Conservation (phyloP, 2,113 vertebrate species). For the Dipodomys spectabilis region DNA sequence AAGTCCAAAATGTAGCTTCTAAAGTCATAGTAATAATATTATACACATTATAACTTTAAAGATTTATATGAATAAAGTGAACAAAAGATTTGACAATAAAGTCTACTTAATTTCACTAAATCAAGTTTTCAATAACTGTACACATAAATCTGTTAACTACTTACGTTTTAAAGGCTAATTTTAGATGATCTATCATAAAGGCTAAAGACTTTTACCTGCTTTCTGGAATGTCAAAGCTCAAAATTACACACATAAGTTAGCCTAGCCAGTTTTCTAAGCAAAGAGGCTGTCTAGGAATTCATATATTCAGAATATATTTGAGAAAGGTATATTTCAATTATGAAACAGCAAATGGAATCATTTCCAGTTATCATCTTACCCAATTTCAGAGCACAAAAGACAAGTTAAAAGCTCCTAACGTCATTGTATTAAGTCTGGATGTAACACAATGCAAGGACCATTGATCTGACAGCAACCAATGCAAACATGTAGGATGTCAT, state of each 20-base stretch:
- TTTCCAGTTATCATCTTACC: conserved; percentile 40
- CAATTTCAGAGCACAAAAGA: conserved; percentile 52
- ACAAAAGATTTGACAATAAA: conserved; percentile 58
- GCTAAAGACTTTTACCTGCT: conserved; percentile 43
- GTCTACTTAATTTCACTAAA: conserved; percentile 60
- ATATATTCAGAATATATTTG: conserved; percentile 49
- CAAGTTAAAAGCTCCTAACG: not conserved
- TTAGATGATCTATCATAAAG: conserved; percentile 58
- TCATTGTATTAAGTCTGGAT: not conserved
- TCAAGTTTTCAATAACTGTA: conserved; percentile 58
- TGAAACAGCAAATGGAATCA: conserved; percentile 56
- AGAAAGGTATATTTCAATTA: conserved; percentile 63
- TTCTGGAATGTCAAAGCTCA: conserved; percentile 70
- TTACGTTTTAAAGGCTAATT: conserved; percentile 61
- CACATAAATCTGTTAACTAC: conserved; percentile 64
- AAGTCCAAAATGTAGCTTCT: conserved; percentile 42
- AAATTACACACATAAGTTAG: conserved; percentile 60
- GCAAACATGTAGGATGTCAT: conserved; percentile 43
- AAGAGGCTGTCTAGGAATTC: conserved; percentile 41
- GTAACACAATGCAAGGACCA: conserved; percentile 2
- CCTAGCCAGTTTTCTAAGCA: conserved; percentile 50
- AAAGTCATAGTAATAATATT: conserved; percentile 45
- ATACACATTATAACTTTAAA: conserved; percentile 35
- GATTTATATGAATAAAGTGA: conserved; percentile 46
- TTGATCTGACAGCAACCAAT: conserved; percentile 8